Conservation (phyloP, 2,797 vertebrate species). For the Falco berigora region DNA sequence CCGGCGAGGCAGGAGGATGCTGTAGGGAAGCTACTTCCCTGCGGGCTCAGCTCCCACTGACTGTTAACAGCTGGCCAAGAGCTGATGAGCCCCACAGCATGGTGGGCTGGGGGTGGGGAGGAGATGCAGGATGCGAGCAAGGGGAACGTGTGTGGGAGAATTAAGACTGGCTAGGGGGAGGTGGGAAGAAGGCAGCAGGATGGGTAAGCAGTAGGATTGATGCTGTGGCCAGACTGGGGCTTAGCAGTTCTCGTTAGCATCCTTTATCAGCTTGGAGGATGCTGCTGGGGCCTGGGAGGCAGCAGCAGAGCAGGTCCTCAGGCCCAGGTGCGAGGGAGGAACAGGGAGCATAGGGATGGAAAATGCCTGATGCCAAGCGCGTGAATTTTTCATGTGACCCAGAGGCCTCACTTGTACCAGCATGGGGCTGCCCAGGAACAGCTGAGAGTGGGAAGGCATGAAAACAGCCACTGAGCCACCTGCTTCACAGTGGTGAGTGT, state of each 20-base stretch:
- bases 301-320: accelerated
- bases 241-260: background rate
- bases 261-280: background rate
- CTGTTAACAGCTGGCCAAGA: background rate
- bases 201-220: background rate
- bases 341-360: background rate
- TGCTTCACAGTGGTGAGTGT: conserved; percentile 44
- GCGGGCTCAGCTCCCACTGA: background rate
- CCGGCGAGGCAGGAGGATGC: background rate
- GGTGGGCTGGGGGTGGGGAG: accelerated
- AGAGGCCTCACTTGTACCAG: background rate
- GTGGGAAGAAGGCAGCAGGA: background rate
- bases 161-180: background rate
- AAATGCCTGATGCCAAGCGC: background rate
- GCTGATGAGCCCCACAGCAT: accelerated
- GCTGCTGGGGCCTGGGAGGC: background rate
- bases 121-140: background rate
- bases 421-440: conserved; percentile 1
- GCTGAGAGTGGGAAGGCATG: conserved; percentile 23
- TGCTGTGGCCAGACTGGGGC: background rate
- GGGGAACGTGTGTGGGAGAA: background rate
- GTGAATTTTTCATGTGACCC: conserved; percentile 46
- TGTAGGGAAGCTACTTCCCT: background rate
- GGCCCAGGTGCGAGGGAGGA: conserved; percentile 34
- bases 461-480: conserved; percentile 36